Conservation (phyloP, 2,888 invertebrate species). For the Hyposoter dolosus region DNA sequence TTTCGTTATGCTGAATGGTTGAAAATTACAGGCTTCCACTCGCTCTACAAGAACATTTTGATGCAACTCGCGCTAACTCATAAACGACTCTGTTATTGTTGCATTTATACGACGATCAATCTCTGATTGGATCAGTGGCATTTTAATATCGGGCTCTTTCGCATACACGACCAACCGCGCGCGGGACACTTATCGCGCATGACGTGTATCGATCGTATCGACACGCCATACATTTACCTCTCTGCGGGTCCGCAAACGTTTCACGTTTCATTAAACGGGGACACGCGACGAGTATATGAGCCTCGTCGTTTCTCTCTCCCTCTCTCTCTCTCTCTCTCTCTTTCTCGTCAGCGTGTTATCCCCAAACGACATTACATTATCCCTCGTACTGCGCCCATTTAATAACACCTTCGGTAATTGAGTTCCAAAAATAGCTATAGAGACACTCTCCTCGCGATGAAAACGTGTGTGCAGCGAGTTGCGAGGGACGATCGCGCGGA, state of each 20-base stretch:
- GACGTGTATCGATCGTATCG: slow-evolving; percentile 71
- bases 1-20: not conserved
- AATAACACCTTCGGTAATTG: slow-evolving; percentile 71
- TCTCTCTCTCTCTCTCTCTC: slow-evolving; percentile 2
- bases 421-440: slow-evolving; percentile 67
- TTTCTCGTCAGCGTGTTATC: slow-evolving; percentile 53
- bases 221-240: slow-evolving; percentile 67
- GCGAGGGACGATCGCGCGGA: slow-evolving; percentile 64
- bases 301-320: not conserved
- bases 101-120: slow-evolving; percentile 51
- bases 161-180: slow-evolving; percentile 21
- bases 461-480: slow-evolving; percentile 62
- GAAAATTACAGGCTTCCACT: not conserved
- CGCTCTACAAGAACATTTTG: not conserved
- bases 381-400: slow-evolving; percentile 64
- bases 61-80: not conserved
- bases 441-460: not conserved
- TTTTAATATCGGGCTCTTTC: slow-evolving; percentile 47
- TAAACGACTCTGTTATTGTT: slow-evolving; percentile 38
- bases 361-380: slow-evolving; percentile 66
- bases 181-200: slow-evolving; percentile 67
- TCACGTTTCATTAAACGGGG: slow-evolving; percentile 68
- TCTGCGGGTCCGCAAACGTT: slow-evolving; percentile 47
- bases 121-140: slow-evolving; percentile 54
- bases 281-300: slow-evolving; percentile 60